These are phyloP conservation scores for Eriocheir sinensis DNA, from an alignment of 1,140 invertebrate genomes.

Conservation along the genomic window DNA sequence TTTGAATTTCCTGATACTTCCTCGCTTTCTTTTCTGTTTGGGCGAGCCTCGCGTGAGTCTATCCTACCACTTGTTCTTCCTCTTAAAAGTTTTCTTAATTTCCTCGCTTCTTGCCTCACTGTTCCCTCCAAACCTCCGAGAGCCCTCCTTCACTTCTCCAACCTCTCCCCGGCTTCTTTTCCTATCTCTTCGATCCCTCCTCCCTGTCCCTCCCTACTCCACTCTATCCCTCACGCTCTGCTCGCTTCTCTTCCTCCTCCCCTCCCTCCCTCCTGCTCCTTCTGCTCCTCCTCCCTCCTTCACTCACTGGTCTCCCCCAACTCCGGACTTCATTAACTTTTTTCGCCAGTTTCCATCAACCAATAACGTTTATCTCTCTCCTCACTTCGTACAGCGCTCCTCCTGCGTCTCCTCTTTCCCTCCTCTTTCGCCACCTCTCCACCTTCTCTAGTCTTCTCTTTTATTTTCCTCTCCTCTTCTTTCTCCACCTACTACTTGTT, in stretches of 20 bases:
- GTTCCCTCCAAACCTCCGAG: not conserved
- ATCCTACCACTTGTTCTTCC: not conserved
- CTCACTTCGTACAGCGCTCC: constrained; percentile 19
- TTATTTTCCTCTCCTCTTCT: not conserved
- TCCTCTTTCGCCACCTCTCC: no score
- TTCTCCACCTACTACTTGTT: not conserved
- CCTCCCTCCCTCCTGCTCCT: not conserved
- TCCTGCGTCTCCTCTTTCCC: not conserved
- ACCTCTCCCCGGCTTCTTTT: not conserved
- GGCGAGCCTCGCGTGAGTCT: not conserved
- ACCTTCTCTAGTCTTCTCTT: no score
- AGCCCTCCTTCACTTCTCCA: not conserved
- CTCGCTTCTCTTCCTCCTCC: not conserved
- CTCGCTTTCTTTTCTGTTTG: no score
- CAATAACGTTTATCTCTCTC: constrained; percentile 25
- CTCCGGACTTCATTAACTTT: constrained; percentile 30
- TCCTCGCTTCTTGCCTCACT: not conserved
- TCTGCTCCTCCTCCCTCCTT: not conserved
- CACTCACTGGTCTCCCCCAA: not conserved
- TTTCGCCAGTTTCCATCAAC: constrained; percentile 26
- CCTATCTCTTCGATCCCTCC: not conserved
- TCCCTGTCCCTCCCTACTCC: not conserved
- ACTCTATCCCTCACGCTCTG: not conserved
- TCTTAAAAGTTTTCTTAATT: not conserved
- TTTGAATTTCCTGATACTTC: no score